Percentiles rank a stretch among this genome's conserved stretches.
These are phyloP conservation scores for Platycnemis pennipes DNA, from an alignment of 2,888 invertebrate species.

Conservation along the genomic window DNA sequence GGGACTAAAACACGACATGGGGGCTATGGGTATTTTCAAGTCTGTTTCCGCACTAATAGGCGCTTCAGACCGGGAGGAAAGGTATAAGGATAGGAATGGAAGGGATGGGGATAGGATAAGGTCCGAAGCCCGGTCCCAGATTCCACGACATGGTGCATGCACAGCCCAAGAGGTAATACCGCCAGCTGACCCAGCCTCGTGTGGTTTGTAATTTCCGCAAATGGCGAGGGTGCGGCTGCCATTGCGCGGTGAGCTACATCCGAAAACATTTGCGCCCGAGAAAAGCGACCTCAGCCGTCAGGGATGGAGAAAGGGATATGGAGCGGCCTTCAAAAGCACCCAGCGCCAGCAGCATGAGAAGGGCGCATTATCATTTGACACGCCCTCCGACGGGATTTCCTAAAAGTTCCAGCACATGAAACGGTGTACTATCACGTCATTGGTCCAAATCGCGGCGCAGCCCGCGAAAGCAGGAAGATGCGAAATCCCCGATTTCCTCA, in stretches of 20 bases:
- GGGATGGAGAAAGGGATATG: too few relatives aligned
- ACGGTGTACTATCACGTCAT: neutral
- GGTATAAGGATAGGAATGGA: too few relatives aligned
- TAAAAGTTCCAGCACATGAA: neutral
- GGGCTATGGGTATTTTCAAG: too few relatives aligned
- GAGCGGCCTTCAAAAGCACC: neutral
- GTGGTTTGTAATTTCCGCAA: neutral
- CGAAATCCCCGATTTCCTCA: neutral
- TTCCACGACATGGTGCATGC: too few relatives aligned
- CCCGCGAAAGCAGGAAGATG: neutral
- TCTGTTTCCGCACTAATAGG: too few relatives aligned
- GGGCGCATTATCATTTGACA: neutral
- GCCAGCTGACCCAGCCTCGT: neutral
- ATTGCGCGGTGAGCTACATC: neutral
- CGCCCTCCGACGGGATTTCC: neutral
- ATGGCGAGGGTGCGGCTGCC: neutral
- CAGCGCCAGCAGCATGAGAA: neutral
- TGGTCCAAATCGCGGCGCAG: neutral
- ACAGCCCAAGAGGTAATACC: too few relatives aligned
- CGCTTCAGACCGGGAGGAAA: too few relatives aligned
- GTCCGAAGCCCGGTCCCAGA: too few relatives aligned
- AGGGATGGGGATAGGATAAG: too few relatives aligned
- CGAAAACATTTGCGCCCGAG: neutral
- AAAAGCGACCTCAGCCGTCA: neutral
- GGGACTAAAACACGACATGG: neutral